These are phyloP conservation scores for Mesembrinibis cayennensis DNA, from an alignment of 2,113 vertebrate genomes.

Conservation along the genomic window DNA sequence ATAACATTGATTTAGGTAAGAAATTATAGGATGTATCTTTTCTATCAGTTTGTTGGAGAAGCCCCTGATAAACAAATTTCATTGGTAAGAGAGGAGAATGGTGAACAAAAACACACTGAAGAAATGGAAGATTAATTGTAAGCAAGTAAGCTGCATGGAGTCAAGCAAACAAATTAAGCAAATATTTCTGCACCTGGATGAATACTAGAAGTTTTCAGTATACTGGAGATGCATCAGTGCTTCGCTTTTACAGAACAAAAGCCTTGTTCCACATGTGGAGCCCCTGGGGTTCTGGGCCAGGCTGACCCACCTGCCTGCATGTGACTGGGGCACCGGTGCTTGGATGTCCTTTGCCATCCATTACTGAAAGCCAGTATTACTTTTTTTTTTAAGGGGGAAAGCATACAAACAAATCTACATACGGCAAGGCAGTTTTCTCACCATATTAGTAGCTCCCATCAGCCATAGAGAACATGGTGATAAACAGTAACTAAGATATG, in stretches of 20 bases:
- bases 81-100: neutral
- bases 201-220: neutral
- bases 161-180: neutral
- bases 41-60: neutral
- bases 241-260: neutral
- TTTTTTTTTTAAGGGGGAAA: neutral
- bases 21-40: neutral
- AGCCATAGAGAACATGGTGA: neutral
- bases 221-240: neutral
- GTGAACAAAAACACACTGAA: neutral
- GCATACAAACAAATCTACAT: neutral
- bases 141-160: neutral
- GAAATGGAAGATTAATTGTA: neutral
- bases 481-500: neutral
- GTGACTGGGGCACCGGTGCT: too few species aligned
- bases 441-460: neutral
- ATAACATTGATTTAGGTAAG: neutral
- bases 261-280: neutral
- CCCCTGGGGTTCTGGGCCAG: neutral
- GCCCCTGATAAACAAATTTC: neutral
- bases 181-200: neutral
- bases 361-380: neutral
- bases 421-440: neutral
- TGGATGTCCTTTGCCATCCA: neutral
- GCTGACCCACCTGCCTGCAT: neutral